Evolutionary conservation across 2,888 invertebrate species (phyloP).

Genomic region (Pandemis cinnamomeana): DNA sequence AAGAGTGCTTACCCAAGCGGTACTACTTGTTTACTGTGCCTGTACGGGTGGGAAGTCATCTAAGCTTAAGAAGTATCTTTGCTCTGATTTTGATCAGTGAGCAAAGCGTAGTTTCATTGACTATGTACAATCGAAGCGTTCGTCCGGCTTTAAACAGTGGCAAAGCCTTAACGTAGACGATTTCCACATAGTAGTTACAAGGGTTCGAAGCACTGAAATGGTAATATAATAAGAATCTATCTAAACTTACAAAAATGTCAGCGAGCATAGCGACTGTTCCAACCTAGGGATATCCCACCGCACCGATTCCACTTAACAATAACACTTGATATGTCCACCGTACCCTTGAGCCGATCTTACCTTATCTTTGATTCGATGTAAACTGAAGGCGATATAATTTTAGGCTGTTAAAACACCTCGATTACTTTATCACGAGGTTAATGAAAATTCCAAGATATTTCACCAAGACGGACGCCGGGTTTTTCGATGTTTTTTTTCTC

Average conservation of each 20-base stretch:
- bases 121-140: not conserved
- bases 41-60: not conserved
- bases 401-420: not conserved
- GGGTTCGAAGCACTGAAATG: not conserved
- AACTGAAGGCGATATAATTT: constrained; percentile 11
- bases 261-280: constrained; percentile 38
- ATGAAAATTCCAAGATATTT: constrained; percentile 1
- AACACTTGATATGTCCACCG: constrained; percentile 40
- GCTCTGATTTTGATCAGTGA: not conserved
- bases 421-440: not conserved
- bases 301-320: constrained; percentile 51
- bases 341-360: constrained; percentile 30
- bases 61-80: not conserved
- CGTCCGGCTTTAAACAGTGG: not conserved
- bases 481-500: not conserved
- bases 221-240: constrained; percentile 16
- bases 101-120: not conserved
- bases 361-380: constrained; percentile 25
- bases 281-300: constrained; percentile 70
- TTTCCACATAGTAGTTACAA: not conserved
- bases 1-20: constrained; percentile 32
- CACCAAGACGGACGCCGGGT: constrained; percentile 4
- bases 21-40: not conserved
- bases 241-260: constrained; percentile 19
- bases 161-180: not conserved